phyloP scores from a whole-genome alignment of 2,113 vertebrate genomes.

The Crotophaga sulcirostris region DNA sequence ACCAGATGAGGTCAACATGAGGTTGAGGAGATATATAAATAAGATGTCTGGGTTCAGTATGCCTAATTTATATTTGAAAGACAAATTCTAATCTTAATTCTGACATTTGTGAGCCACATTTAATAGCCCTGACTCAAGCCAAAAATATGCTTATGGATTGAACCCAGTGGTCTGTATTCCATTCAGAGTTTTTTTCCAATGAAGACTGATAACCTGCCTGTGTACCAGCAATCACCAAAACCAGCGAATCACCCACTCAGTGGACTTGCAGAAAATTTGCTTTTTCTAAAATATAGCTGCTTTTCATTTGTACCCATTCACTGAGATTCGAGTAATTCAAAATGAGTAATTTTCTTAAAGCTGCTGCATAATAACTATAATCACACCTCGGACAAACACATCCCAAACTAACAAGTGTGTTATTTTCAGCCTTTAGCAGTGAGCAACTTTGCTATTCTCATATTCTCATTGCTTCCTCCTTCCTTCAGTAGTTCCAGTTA shows the following conservation, averaged over 20 bases:
- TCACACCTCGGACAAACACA: not conserved
- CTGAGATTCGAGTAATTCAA: not conserved
- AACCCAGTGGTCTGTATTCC: not conserved
- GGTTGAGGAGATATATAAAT: not conserved
- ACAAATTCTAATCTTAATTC: not conserved
- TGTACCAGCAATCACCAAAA: not conserved
- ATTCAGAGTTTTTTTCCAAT: not conserved
- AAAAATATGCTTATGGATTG: not conserved
- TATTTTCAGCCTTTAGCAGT: not conserved
- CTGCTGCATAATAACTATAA: slow-evolving; percentile 32
- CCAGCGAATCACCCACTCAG: not conserved
- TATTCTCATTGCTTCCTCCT: not conserved
- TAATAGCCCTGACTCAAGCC: not conserved
- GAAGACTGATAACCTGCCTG: not conserved
- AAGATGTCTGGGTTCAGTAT: not conserved
- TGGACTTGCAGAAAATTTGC: not conserved
- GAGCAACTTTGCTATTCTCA: not conserved
- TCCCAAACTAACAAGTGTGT: not conserved
- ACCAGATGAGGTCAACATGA: not conserved
- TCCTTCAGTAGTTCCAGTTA: not conserved
- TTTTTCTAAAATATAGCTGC: not conserved
- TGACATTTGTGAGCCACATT: not conserved
- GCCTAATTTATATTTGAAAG: not conserved
- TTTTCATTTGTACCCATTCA: not conserved
- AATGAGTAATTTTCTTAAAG: not conserved